Evolutionary conservation across 2,888 invertebrate species (phyloP), one percentile per base, ranked within the genome.

Genomic region (Rotaria magnacalcarata): DNA sequence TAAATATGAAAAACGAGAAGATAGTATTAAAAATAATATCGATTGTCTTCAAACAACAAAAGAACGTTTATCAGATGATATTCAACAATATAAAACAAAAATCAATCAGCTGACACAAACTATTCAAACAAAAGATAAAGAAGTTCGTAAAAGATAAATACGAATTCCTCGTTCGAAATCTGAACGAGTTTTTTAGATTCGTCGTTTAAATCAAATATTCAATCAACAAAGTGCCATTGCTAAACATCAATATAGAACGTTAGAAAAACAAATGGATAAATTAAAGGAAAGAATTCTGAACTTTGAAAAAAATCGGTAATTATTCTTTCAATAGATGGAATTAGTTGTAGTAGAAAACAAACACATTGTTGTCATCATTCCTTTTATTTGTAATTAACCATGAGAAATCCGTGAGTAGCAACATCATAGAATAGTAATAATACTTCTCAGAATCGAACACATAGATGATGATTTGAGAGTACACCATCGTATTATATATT

Each of bases 161-260:
- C 2, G 34, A 34, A 34, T 34, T 34, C 34, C 34, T 34, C 2
- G 34, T 34, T 34, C 34, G 2, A 34, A 34, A 34, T 34, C 34
- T 34, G 34, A 34, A 34, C 34, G 34, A 34, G 34, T 34, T 34
- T 34, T 34, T 34, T 34, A 80, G 80, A 80, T 80, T 47, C 47
- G 47, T 80, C 80, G 80, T 24, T 80, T 80, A 47, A 80, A 43
- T 43, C 43, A 80, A 24, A 11, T 80, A n/a, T 80, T 47, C 47
- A 21, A 24, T 47, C 80, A 80, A 47, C 80, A 80, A 47, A 47
- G 8, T n/a, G 24, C 80, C 3, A 7, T 47, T 14, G 43, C 43
- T 10, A 80, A 80, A 47, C 80, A 80, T 80, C 80, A 80, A 47
- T 80, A 80, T 47, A 41, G 47, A 80, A 80, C 80, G n/a, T 47